Evolutionary conservation across 2,888 invertebrate genomes (phyloP), one percentile per base, ranked within the genome.

Genomic region (Clanis bilineata): DNA sequence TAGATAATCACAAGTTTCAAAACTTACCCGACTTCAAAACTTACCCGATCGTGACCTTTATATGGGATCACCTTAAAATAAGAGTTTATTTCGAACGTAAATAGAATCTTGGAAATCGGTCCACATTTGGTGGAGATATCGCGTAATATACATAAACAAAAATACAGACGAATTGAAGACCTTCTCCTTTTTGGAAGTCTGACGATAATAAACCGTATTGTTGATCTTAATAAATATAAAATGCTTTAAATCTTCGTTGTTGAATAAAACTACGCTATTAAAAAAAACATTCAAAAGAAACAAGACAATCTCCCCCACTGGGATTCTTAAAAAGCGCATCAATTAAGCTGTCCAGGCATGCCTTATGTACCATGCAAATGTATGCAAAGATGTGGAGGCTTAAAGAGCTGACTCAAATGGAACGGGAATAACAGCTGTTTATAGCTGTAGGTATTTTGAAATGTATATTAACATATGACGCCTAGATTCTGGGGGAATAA

Each of bases 291-390:
- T 18, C 9, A 7, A 21, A 32, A 28, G 18, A 51, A 10, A 28
- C 32, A 51, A 18, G 10, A 51, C 51, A 18, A 18, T 28, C 28
- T 51, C 18, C 18, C 18, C 18, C 41, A 18, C 28, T 15, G 10
- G 10, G 18, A 15, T 51, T 32, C 51, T 51, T 51, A 51, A 51
- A 51, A 32, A 32, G 51, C 51, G 51, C 32, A 51, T 51, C 51
- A 51, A 51, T 32, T 51, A 45, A 45, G 32, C 21, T 15, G 32
- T 51, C 18, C 51, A 32, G 10, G 51, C 47, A 15, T 45, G 18
- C 9, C 51, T 51, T 51, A 18, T 28, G 32, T 32, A 51, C 18
- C 51, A 51, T 51, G 51, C 51, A 51, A 51, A 51, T 51, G 32
- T 51, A 51, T 51, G 51, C 51, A 32, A 51, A 51, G 10, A 51